Evolutionary conservation across 2,888 invertebrate species (phyloP).

Genomic region (Conchocele bisecta): DNA sequence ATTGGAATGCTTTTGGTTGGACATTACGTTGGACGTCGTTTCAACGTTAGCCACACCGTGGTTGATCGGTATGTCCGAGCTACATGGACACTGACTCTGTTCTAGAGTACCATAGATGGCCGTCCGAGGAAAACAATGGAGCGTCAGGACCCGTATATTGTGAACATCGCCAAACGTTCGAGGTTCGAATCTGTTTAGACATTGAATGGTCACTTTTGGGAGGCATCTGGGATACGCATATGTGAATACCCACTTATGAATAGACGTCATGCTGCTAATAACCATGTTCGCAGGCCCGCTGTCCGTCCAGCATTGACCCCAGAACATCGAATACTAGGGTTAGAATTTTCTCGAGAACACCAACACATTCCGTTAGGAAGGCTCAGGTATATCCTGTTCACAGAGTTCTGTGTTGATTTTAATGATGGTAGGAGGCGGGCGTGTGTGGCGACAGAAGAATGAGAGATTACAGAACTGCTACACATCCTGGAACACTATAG

Average conservation of each 20-base stretch:
- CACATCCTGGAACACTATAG: constrained; percentile 29
- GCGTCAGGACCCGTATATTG: too few relatives aligned
- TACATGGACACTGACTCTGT: too few relatives aligned
- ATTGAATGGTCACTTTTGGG: background rate
- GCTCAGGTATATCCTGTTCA: background rate
- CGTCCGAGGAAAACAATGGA: too few relatives aligned
- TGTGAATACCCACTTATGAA: constrained; percentile 7
- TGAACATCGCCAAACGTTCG: too few relatives aligned
- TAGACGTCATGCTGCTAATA: constrained; percentile 2
- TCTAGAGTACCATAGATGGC: too few relatives aligned
- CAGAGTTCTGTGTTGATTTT: constrained; percentile 19
- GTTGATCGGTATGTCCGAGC: too few relatives aligned
- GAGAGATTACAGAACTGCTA: constrained; percentile 25
- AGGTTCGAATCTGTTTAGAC: too few relatives aligned
- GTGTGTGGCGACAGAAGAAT: constrained; percentile 12
- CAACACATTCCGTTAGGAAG: background rate
- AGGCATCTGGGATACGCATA: background rate
- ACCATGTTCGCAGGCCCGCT: background rate
- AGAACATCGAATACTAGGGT: background rate
- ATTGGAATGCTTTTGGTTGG: too few relatives aligned
- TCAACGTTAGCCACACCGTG: too few relatives aligned
- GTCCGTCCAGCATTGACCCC: background rate
- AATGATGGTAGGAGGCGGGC: constrained; percentile 15
- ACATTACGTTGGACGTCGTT: too few relatives aligned
- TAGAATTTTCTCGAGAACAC: background rate